Percentiles rank a stretch among this genome's conserved stretches.
Evolutionary conservation across 1,140 invertebrate genomes (phyloP).

Genomic region (Cotesia vestalis): DNA sequence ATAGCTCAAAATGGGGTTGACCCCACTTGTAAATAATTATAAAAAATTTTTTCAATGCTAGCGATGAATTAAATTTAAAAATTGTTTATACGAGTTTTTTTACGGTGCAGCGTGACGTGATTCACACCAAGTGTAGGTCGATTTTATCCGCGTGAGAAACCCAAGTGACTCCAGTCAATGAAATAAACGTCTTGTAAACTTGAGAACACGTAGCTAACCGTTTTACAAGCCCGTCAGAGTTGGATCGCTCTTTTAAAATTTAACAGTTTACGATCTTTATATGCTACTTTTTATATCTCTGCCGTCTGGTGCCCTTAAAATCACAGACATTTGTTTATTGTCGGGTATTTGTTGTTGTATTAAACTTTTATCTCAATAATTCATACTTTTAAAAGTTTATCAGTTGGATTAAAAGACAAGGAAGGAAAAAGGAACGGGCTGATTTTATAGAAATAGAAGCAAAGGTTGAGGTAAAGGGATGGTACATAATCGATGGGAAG

Average conservation of each 20-base stretch:
- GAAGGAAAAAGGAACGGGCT: too few relatives aligned
- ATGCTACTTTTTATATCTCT: slow-evolving; percentile 21
- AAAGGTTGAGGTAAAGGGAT: slow-evolving; percentile 12
- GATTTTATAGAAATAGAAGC: slow-evolving; percentile 6
- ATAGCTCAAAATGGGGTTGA: too few relatives aligned
- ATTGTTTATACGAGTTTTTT: background rate
- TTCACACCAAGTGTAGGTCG: background rate
- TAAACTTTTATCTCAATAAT: too few relatives aligned
- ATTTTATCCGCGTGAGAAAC: slow-evolving; percentile 2
- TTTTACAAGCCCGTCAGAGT: slow-evolving; percentile 31
- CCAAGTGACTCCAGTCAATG: slow-evolving; percentile 27
- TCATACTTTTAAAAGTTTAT: too few relatives aligned
- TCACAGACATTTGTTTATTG: too few relatives aligned
- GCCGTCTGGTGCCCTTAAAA: background rate
- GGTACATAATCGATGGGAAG: slow-evolving; percentile 19
- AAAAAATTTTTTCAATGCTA: background rate
- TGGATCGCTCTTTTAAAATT: slow-evolving; percentile 26
- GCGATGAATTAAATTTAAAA: background rate
- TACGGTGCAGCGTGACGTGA: background rate
- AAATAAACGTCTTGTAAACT: slow-evolving; percentile 30
- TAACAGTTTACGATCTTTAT: slow-evolving; percentile 34
- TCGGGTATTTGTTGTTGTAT: too few relatives aligned
- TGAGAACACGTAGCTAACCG: slow-evolving; percentile 31
- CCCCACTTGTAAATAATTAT: too few relatives aligned
- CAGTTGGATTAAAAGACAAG: too few relatives aligned